Evolutionary conservation across 1,140 invertebrate genomes (phyloP).

Genomic region (Coboldia fuscipes): DNA sequence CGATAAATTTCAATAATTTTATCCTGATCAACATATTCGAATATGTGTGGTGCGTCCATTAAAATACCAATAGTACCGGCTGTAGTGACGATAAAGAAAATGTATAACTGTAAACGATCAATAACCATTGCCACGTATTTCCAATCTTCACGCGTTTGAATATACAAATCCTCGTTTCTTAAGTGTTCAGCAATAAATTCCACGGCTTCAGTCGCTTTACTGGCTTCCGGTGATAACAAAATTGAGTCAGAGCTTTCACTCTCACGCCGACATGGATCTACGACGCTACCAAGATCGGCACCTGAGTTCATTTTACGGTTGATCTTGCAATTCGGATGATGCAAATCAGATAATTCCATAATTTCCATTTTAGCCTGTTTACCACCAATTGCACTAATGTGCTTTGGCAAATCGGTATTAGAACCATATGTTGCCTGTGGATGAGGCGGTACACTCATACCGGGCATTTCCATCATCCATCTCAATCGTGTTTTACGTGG

Average conservation of each 20-base stretch:
- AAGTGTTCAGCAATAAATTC: constrained; percentile 97
- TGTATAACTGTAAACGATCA: constrained; percentile 87
- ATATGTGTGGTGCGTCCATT: constrained; percentile 98
- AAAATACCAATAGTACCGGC: constrained; percentile 73
- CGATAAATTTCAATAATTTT: constrained; percentile 86
- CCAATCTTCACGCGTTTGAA: constrained; percentile 98
- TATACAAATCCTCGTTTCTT: constrained; percentile 88
- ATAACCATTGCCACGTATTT: constrained; percentile 99
- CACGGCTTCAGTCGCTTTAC: constrained; percentile 89
- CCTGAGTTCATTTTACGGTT: constrained; percentile 62
- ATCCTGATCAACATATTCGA: constrained; percentile 96
- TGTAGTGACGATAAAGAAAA: constrained; percentile 96
- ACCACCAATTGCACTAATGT: constrained; percentile 36
- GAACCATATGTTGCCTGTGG: constrained; percentile 48
- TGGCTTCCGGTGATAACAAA: constrained; percentile 74
- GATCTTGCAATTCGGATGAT: constrained; percentile 90
- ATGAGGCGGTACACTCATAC: constrained; percentile 60
- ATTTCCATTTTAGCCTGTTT: constrained; percentile 68
- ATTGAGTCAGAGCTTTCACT: constrained; percentile 81
- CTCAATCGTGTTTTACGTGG: constrained; percentile 76
- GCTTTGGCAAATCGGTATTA: constrained; percentile 56
- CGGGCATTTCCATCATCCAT: constrained; percentile 94
- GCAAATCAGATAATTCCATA: constrained; percentile 83
- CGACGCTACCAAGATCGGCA: constrained; percentile 31
- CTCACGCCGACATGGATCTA: constrained; percentile 47